Evolutionary conservation across 2,113 vertebrate species (phyloP), one percentile per base, ranked within the genome.

Genomic region (Meriones unguiculatus): DNA sequence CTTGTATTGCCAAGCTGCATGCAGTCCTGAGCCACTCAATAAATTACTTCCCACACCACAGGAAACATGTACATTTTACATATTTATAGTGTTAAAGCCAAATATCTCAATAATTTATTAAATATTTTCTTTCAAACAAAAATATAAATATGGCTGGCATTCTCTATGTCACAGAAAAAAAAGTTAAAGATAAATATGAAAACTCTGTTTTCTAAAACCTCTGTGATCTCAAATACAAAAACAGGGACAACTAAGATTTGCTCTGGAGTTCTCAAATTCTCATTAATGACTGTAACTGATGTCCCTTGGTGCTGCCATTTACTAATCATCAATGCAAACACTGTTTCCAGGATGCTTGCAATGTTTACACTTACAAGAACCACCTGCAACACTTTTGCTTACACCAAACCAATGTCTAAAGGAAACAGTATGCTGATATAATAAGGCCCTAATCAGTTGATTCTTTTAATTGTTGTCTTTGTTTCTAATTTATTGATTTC

Each of bases 391-490:
- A 57, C 10, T 12, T 22, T 95, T 80, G 89, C 95, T 98, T 98
- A 97, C 90, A 91, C 20, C 93, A 69, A 97, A 97, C 28, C 52
- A 89, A 95, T 50, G 82, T 12, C 78, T 35, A 96, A 97, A 84
- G 90, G 78, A 81, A 52, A 4, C 25, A 14, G 98, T 57, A 46
- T 46, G 96, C 97, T 98, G 98, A 97, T 96, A 97, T 46, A 98
- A 97, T 97, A 98, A 98, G 99, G 98, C 98, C 98, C 99, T 98
- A 99, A 98, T 46, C 46, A 46, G 46, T 46, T 46, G 46, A 46
- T 46, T 46, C 46, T 46, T 46, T 46, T 41, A 41, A 41, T 46
- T 46, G 46, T 46, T 46, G 46, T 46, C 46, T 46, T 46, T 46
- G 46, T 46, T 46, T 46, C 46, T 46, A 46, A 46, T 46, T 46